Percentiles rank a stretch among this genome's conserved stretches.
Evolutionary conservation across 2,113 vertebrate genomes (phyloP).

Genomic region (Lophotis ruficrista): DNA sequence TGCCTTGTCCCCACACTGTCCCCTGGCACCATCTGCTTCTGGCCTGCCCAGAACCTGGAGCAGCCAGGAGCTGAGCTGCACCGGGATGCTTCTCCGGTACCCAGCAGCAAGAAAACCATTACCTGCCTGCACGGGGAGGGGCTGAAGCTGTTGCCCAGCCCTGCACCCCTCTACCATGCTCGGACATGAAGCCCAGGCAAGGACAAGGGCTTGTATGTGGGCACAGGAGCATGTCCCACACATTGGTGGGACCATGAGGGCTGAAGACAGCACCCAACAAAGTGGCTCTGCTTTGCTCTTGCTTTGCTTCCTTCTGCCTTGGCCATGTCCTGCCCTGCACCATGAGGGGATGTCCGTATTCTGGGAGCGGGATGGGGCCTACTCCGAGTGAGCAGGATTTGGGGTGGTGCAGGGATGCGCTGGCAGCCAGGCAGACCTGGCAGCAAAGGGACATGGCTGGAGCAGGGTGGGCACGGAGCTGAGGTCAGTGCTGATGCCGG

Average conservation of each 20-base stretch:
- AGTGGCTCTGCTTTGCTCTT: not conserved
- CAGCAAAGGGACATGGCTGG: not conserved
- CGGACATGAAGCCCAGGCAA: not conserved
- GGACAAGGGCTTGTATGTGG: rapidly evolving
- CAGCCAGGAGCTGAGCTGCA: not conserved
- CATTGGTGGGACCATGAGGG: not conserved
- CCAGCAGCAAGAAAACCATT: not conserved
- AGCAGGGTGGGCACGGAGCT: not conserved
- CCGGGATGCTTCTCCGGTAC: rapidly evolving
- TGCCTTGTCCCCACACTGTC: rapidly evolving
- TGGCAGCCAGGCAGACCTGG: not conserved
- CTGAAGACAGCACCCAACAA: not conserved
- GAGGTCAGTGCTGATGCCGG: not conserved
- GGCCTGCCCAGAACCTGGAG: not conserved
- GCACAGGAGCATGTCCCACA: not conserved
- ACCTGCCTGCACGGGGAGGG: not conserved
- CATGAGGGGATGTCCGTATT: rapidly evolving
- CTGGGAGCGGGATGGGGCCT: not conserved
- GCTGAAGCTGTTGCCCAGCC: not conserved
- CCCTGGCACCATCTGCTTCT: not conserved
- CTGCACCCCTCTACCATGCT: rapidly evolving
- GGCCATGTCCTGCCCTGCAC: not conserved
- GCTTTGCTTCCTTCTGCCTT: not conserved
- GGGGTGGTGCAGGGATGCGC: not conserved
- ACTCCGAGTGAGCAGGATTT: not conserved